These are phyloP conservation scores for Lepisosteus osseus DNA, from an alignment of 2,113 vertebrate species.

Conservation along the genomic window DNA sequence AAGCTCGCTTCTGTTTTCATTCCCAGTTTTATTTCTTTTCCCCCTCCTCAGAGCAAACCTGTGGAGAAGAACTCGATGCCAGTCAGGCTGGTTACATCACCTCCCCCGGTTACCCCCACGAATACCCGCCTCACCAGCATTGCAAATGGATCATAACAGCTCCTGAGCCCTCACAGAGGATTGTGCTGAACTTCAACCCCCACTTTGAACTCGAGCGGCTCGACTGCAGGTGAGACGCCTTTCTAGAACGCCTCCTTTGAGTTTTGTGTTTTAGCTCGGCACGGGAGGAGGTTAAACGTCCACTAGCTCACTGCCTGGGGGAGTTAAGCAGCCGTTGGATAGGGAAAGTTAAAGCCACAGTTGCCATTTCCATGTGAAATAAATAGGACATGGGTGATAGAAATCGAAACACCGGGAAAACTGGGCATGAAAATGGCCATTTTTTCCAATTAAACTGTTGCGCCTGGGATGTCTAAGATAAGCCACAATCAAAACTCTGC, in stretches of 20 bases:
- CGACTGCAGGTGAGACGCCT: slow-evolving; percentile 83
- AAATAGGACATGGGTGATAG: not conserved
- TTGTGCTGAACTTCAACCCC: slow-evolving; percentile 97
- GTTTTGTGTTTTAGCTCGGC: too few relatives aligned
- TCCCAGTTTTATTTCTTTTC: not conserved
- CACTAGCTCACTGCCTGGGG: too few relatives aligned
- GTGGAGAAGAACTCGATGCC: slow-evolving; percentile 85
- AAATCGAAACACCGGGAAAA: not conserved
- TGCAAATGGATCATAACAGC: slow-evolving; percentile 92
- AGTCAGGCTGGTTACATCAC: slow-evolving; percentile 94
- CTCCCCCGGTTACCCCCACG: slow-evolving; percentile 92
- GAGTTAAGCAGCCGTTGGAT: not conserved
- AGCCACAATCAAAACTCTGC: not conserved
- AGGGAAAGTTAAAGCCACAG: too few relatives aligned
- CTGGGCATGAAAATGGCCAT: not conserved
- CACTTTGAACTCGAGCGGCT: slow-evolving; percentile 97
- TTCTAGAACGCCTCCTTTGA: too few relatives aligned
- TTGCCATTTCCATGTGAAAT: not conserved
- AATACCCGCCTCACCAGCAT: slow-evolving; percentile 95
- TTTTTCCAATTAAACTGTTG: not conserved
- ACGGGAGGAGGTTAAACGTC: too few relatives aligned
- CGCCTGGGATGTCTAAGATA: not conserved
- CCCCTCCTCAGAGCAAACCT: slow-evolving; percentile 62
- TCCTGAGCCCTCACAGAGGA: slow-evolving; percentile 88
- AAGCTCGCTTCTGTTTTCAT: not conserved